phyloP scores from a whole-genome alignment of 2,888 invertebrate species.

The Drosophila borealis region DNA sequence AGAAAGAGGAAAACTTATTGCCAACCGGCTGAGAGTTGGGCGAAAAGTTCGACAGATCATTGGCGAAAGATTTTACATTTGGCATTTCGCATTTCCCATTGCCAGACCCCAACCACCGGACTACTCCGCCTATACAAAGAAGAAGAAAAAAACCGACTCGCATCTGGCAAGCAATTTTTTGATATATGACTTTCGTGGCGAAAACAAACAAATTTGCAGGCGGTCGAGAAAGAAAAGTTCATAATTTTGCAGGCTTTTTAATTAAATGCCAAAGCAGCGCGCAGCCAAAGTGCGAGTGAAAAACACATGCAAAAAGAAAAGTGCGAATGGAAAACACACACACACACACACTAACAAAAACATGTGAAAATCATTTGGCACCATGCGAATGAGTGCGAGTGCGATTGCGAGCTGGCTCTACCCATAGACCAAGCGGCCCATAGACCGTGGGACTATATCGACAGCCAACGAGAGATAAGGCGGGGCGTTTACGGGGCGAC shows the following conservation, averaged over 20 bases:
- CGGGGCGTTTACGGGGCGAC: constrained; percentile 7
- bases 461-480: constrained; percentile 66
- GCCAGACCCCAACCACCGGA: constrained; percentile 1
- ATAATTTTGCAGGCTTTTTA: constrained; percentile 74
- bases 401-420: background rate
- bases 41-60: constrained; percentile 44
- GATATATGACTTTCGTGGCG: constrained; percentile 65
- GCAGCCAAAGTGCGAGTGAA: constrained; percentile 40
- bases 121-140: constrained; percentile 3
- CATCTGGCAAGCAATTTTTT: constrained; percentile 57
- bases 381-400: constrained; percentile 40
- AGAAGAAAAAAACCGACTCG: background rate
- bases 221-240: constrained; percentile 78
- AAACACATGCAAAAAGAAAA: constrained; percentile 53
- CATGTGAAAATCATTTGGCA: constrained; percentile 78
- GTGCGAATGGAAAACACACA: constrained; percentile 60
- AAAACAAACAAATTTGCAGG: constrained; percentile 72
- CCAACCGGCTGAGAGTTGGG: constrained; percentile 23
- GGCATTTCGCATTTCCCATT: constrained; percentile 25
- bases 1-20: constrained; percentile 31
- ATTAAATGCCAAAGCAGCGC: constrained; percentile 63
- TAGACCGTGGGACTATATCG: constrained; percentile 48
- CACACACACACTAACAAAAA: constrained; percentile 32
- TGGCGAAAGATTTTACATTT: constrained; percentile 51
- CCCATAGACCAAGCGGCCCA: constrained; percentile 1